Percentiles rank a stretch among this genome's conserved stretches.
phyloP scores from a whole-genome alignment of 1,140 invertebrate species.

The Andrena cerasifolii region DNA sequence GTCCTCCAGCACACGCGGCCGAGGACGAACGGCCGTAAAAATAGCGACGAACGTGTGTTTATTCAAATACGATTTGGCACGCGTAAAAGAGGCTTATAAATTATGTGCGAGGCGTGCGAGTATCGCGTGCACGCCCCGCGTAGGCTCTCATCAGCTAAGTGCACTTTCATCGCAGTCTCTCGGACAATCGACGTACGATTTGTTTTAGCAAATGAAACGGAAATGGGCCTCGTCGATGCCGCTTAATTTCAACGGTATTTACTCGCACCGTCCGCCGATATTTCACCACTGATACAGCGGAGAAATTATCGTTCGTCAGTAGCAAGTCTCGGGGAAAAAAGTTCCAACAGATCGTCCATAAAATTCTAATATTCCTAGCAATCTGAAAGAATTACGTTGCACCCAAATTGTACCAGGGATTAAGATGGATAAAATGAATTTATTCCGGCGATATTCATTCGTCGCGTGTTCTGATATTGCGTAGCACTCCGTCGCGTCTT shows the following conservation, averaged over 20 bases:
- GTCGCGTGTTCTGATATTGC: no score
- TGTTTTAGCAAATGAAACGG: constrained; percentile 75
- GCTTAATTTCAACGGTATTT: constrained; percentile 58
- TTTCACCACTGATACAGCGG: no score
- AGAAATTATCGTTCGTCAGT: no score
- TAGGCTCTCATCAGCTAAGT: constrained; percentile 76
- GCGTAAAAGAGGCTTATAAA: constrained; percentile 53
- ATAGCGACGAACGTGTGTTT: constrained; percentile 45
- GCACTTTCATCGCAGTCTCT: constrained; percentile 67
- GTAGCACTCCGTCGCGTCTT: no score
- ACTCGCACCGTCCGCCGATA: constrained; percentile 1
- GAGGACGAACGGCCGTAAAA: constrained; percentile 24
- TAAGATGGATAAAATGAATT: no score
- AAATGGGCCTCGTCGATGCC: constrained; percentile 63
- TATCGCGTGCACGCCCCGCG: constrained; percentile 72
- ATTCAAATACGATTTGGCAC: constrained; percentile 61
- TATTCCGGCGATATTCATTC: no score
- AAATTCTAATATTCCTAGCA: no score
- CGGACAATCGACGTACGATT: constrained; percentile 68
- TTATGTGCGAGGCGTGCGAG: constrained; percentile 65
- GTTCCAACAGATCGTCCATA: no score
- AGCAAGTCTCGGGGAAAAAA: no score
- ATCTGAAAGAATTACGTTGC: no score
- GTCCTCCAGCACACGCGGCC: constrained; percentile 15
- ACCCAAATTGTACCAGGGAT: no score